A percentile compares a stretch with the other conserved stretches of the same genome.
phyloP scores from a whole-genome alignment of 2,888 invertebrate species.

The Disparrhopalites patrizii region DNA sequence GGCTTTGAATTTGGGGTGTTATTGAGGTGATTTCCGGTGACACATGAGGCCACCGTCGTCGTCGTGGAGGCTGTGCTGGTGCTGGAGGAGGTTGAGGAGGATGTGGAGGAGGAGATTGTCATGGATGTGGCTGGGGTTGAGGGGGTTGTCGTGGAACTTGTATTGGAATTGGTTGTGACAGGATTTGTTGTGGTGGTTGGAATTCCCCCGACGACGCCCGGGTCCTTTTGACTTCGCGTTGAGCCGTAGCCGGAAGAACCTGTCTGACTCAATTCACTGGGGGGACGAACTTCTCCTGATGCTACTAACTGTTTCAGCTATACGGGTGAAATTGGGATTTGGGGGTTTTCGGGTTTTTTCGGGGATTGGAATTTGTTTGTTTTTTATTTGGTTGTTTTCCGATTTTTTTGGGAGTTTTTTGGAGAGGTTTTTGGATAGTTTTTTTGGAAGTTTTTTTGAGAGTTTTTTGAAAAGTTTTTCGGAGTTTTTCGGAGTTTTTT shows the following conservation, averaged over 20 bases:
- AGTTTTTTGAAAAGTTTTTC: no score
- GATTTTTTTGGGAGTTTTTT: no score
- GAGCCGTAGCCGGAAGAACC: constrained; percentile 57
- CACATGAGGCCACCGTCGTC: background rate
- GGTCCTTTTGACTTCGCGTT: constrained; percentile 52
- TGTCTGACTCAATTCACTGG: constrained; percentile 53
- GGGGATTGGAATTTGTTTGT: no score
- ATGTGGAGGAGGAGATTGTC: background rate
- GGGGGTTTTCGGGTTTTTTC: no score
- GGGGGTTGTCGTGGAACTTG: background rate
- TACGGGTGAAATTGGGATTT: no score
- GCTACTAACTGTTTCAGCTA: constrained; percentile 22
- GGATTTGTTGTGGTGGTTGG: constrained; percentile 21
- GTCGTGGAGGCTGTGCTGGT: constrained; percentile 24
- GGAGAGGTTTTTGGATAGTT: no score
- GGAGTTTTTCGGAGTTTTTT: no score
- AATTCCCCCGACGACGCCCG: constrained; percentile 26
- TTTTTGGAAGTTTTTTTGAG: no score
- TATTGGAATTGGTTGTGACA: background rate
- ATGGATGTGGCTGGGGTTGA: background rate
- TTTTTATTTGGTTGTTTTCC: no score
- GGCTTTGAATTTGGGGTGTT: constrained; percentile 29
- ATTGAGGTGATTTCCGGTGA: background rate
- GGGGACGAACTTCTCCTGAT: constrained; percentile 50
- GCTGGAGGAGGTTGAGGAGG: background rate